Evolutionary conservation across 1,140 invertebrate species (phyloP), one percentile per base, ranked within the genome.

Genomic region (Drosophila fuyamai): DNA sequence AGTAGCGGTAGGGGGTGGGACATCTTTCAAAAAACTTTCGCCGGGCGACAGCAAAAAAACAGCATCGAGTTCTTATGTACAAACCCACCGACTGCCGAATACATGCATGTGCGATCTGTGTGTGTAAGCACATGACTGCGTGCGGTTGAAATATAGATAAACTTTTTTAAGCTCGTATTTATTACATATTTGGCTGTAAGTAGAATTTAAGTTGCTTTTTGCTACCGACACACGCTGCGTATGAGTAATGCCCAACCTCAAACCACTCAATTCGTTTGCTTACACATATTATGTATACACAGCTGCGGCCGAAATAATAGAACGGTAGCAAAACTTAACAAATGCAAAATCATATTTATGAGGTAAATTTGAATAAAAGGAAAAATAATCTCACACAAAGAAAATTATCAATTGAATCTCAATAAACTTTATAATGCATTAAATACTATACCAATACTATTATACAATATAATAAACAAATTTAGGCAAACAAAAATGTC

Each of bases 131-230:
- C 83, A 86, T 88, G 83, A 88, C 82, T 86, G 82, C 83, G 83
- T 88, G 83, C 60, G 83, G 83, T 88, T 89, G 83, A 89, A 88
- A 88, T 89, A 88, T 83, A 88, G 83, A 89, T 89, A 88, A 88
- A 88, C 80, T 89, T 88, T 88, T 89, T 88, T 89, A 89, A 88
- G 83, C 83, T 89, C 68, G 83, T 89, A 88, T 88, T 89, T 88
- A 88, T 88, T 89, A 89, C 84, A 88, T 88, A 89, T 88, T 88
- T 89, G 84, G 76, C 84, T 84, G 84, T 88, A 88, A 88, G 84
- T 89, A 81, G 84, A 90, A 90, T 89, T 88, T 88, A 89, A 88
- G 84, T 88, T 88, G 84, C 73, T 88, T 89, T 84, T 84, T 84
- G 85, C 75, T 58, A 23, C 47, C 36, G 55, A 54, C 68, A 66